Conservation (phyloP, 2,888 invertebrate species). For the Sialis fuliginosa region DNA sequence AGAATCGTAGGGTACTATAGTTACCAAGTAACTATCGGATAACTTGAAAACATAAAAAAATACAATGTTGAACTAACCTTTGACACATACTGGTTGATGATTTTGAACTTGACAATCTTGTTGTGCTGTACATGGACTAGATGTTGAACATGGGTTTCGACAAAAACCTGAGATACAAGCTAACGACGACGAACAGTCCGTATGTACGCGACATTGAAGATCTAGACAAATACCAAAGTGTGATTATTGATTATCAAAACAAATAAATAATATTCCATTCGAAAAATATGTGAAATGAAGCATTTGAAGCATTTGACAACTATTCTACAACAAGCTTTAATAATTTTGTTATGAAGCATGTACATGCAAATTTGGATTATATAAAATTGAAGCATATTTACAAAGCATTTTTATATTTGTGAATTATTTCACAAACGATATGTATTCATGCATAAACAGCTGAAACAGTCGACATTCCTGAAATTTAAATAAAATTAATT, state of each 20-base stretch:
- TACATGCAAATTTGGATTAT: no score
- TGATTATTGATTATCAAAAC: no score
- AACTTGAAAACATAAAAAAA: no score
- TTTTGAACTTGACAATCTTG: slow-evolving; percentile 70
- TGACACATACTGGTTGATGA: slow-evolving; percentile 69
- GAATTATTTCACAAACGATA: neutral
- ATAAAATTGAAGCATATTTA: neutral
- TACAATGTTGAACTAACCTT: slow-evolving; percentile 34
- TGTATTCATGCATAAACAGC: no score
- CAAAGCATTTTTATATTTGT: neutral
- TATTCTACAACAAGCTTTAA: no score
- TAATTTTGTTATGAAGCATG: no score
- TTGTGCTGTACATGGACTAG: slow-evolving; percentile 51
- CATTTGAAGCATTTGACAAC: no score
- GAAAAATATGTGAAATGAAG: no score
- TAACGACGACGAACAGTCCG: slow-evolving; percentile 58
- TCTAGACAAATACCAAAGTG: slow-evolving; percentile 28
- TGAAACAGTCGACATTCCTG: no score
- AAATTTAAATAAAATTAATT: no score
- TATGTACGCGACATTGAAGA: slow-evolving; percentile 60
- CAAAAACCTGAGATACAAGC: slow-evolving; percentile 67
- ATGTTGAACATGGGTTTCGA: slow-evolving; percentile 61
- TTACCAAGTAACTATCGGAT: neutral
- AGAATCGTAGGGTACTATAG: neutral
- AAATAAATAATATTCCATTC: no score